A percentile compares a stretch with the other conserved stretches of the same genome.
These are phyloP conservation scores for Kryphioiulus occultus DNA, from an alignment of 2,888 invertebrate genomes.

Conservation along the genomic window DNA sequence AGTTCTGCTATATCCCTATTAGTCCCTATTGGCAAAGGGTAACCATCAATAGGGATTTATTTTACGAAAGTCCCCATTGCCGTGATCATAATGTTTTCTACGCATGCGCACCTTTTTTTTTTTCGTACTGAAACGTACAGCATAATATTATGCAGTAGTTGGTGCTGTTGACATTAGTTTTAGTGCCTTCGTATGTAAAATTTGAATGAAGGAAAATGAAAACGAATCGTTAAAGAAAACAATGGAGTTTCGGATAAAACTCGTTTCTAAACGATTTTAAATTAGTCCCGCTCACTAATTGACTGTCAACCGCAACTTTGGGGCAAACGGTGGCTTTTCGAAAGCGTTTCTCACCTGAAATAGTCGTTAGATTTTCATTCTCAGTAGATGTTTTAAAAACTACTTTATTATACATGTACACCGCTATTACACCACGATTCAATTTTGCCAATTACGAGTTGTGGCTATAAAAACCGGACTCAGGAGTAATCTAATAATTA, in stretches of 20 bases:
- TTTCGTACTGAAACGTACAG: no score
- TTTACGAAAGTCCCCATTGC: no score
- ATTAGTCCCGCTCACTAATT: not conserved
- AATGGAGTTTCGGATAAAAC: not conserved
- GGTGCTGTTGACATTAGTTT: no score
- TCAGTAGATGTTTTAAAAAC: conserved; percentile 27
- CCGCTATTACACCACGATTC: not conserved
- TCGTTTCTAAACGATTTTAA: conserved; percentile 8
- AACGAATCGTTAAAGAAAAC: not conserved
- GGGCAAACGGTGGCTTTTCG: not conserved
- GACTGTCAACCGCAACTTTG: not conserved
- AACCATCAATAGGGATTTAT: no score
- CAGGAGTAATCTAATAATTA: conserved; percentile 23
- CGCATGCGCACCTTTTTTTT: no score
- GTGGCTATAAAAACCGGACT: conserved; percentile 24
- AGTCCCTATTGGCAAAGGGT: no score
- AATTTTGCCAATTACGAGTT: conserved; percentile 40
- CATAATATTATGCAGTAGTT: no score
- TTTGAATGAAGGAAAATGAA: not conserved
- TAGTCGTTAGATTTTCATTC: not conserved
- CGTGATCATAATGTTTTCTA: no score
- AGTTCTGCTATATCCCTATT: no score
- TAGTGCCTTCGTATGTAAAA: no score
- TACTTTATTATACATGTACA: conserved; percentile 22
- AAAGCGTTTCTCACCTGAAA: not conserved